A percentile compares a stretch with the other conserved stretches of the same genome.
These are phyloP conservation scores for Phaedon cochleariae DNA, from an alignment of 2,888 invertebrate species.

Conservation along the genomic window DNA sequence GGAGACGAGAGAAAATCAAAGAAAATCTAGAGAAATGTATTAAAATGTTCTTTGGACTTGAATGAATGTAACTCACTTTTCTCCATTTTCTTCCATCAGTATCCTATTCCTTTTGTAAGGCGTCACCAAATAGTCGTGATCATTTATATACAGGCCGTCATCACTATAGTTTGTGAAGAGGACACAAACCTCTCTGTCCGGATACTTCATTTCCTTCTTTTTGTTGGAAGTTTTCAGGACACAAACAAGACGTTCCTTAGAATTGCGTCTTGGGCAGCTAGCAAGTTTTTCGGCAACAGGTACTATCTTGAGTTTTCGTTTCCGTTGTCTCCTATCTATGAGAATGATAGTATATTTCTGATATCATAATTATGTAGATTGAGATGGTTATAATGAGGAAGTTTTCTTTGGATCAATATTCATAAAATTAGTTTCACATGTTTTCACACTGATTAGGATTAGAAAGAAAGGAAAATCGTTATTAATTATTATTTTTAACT, in stretches of 20 bases:
- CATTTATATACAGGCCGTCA: constrained; percentile 46
- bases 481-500: too few relatives aligned
- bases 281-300: constrained; percentile 15
- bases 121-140: constrained; percentile 43
- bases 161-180: constrained; percentile 33
- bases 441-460: too few relatives aligned
- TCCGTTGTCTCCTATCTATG: not conserved
- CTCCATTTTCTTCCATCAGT: constrained; percentile 10
- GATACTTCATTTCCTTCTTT: not conserved
- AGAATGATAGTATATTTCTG: not conserved
- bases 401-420: too few relatives aligned
- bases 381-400: too few relatives aligned
- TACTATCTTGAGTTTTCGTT: constrained; percentile 22
- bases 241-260: not conserved
- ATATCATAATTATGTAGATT: not conserved
- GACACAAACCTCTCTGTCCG: constrained; percentile 23
- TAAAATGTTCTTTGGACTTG: too few relatives aligned
- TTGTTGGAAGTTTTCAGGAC: not conserved
- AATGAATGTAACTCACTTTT: constrained; percentile 10
- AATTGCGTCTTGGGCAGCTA: not conserved
- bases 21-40: not conserved
- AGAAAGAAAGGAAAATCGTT: too few relatives aligned
- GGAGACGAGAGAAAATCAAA: too few relatives aligned
- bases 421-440: too few relatives aligned
- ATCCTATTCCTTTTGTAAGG: constrained; percentile 42